Evolutionary conservation across 2,113 vertebrate species (phyloP).

Genomic region (Dicentrarchus labrax): DNA sequence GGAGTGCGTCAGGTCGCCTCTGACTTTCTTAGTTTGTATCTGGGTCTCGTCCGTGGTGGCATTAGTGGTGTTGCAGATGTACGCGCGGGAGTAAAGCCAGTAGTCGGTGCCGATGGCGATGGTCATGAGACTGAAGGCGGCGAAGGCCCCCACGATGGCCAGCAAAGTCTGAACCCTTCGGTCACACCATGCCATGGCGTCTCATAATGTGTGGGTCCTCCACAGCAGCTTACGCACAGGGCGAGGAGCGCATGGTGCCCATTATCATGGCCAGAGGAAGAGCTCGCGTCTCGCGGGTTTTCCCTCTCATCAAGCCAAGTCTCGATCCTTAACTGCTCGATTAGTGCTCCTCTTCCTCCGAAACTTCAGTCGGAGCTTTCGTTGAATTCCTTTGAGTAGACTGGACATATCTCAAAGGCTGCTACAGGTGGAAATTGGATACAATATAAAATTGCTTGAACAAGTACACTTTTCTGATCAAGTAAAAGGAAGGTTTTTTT

Average conservation of each 20-base stretch:
- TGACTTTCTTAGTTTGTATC: slow-evolving; percentile 84
- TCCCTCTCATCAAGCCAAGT: not conserved
- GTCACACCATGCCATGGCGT: slow-evolving; percentile 94
- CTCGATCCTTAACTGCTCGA: not conserved
- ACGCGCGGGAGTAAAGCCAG: slow-evolving; percentile 95
- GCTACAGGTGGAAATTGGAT: slow-evolving; percentile 57
- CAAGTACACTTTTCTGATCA: not conserved
- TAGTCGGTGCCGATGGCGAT: slow-evolving; percentile 97
- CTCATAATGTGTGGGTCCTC: slow-evolving; percentile 59
- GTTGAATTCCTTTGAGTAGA: slow-evolving; percentile 6
- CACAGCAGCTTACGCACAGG: slow-evolving; percentile 57
- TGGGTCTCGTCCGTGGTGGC: slow-evolving; percentile 87
- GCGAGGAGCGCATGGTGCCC: slow-evolving; percentile 48
- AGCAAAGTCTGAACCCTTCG: slow-evolving; percentile 93
- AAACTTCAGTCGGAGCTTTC: slow-evolving; percentile 46
- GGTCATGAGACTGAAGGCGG: slow-evolving; percentile 96
- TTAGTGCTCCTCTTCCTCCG: not conserved
- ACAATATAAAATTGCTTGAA: not conserved
- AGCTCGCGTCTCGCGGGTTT: slow-evolving; percentile 29
- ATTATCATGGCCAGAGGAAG: slow-evolving; percentile 2
- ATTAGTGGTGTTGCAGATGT: slow-evolving; percentile 95
- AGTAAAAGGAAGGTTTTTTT: not conserved
- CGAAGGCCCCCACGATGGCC: slow-evolving; percentile 93
- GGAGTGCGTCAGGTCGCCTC: slow-evolving; percentile 93
- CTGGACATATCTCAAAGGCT: not conserved